Conservation (phyloP, 2,797 vertebrate species). For the Acipenser ruthenus region DNA sequence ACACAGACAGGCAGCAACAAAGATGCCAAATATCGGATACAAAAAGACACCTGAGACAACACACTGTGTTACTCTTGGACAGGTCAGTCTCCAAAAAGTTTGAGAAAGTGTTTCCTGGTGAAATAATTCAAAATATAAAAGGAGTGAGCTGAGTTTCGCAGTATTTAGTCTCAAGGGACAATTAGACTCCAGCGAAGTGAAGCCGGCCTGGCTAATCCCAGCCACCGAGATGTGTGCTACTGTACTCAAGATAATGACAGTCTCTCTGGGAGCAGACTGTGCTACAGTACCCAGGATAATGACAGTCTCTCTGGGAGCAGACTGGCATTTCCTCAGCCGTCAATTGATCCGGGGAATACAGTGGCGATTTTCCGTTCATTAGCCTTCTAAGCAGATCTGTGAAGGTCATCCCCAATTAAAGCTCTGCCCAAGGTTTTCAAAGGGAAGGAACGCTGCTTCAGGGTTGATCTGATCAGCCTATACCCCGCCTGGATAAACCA, state of each 20-base stretch:
- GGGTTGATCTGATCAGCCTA: too few species aligned
- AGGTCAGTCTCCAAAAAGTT: not conserved
- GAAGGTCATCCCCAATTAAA: too few species aligned
- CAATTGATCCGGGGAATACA: not conserved
- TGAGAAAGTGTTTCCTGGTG: not conserved
- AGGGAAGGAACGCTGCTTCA: too few species aligned
- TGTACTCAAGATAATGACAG: not conserved
- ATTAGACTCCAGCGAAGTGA: conserved; percentile 6
- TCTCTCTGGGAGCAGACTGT: not conserved
- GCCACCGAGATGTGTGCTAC: conserved; percentile 2
- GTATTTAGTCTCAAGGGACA: not conserved
- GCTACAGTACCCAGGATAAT: conserved; percentile 5
- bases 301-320: not conserved
- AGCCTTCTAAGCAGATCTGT: not conserved
- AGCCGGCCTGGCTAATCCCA: not conserved
- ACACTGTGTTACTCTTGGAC: not conserved
- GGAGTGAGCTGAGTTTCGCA: not conserved
- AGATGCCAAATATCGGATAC: too few species aligned
- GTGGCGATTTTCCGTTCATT: too few species aligned
- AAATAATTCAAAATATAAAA: too few species aligned
- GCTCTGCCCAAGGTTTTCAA: too few species aligned
- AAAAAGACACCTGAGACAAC: too few species aligned
- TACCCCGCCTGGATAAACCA: too few species aligned
- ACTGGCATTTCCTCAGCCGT: conserved; percentile 10
- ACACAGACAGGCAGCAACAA: too few species aligned